These are phyloP conservation scores for Vespertilio murinus DNA, from an alignment of 2,797 vertebrate genomes.

Conservation along the genomic window DNA sequence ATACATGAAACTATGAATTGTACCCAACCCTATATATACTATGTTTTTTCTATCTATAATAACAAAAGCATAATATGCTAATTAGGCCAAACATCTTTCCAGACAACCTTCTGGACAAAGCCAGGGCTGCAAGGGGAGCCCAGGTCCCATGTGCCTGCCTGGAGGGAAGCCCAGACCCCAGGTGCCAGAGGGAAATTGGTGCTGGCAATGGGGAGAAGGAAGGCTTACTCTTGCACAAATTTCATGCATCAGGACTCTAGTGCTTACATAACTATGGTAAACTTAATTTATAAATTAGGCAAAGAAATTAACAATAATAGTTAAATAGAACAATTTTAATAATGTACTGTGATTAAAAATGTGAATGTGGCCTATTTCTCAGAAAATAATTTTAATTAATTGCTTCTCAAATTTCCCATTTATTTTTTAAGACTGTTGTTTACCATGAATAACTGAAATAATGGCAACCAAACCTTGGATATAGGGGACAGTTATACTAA, in stretches of 20 bases:
- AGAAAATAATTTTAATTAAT: background rate
- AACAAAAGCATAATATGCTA: no score
- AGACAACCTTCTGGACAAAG: no score
- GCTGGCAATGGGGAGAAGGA: no score
- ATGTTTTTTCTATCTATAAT: background rate
- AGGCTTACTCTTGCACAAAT: no score
- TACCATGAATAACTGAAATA: background rate
- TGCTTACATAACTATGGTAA: background rate
- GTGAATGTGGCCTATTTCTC: background rate
- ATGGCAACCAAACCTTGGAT: background rate
- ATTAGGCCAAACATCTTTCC: no score
- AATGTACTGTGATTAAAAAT: background rate
- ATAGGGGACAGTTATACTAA: background rate
- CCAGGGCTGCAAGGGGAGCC: no score
- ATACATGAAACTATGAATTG: background rate
- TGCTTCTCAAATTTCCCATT: background rate
- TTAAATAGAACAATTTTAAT: background rate
- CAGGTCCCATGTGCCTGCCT: no score
- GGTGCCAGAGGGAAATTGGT: no score
- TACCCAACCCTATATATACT: background rate
- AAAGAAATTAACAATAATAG: background rate
- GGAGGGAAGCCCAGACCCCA: no score
- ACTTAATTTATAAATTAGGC: background rate
- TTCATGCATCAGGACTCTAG: no score
- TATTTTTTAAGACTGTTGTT: background rate